phyloP scores from a whole-genome alignment of 2,888 invertebrate genomes.

The Dione vanillae region DNA sequence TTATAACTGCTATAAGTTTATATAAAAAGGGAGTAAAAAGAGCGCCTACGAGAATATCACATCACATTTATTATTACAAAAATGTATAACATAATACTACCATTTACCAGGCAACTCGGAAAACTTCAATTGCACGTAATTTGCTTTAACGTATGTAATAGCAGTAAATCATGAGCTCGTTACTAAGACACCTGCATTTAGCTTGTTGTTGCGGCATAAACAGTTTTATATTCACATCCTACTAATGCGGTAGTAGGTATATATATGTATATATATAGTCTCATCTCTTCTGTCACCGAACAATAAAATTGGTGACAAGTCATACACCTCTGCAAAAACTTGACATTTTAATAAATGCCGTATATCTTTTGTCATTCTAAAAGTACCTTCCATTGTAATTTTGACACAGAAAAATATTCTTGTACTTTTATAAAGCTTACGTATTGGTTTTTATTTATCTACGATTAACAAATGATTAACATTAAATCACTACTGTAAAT shows the following conservation, averaged over 20 bases:
- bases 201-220: slow-evolving; percentile 36
- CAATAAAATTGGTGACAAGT: slow-evolving; percentile 45
- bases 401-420: slow-evolving; percentile 69
- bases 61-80: slow-evolving; percentile 9
- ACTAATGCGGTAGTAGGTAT: slow-evolving; percentile 30
- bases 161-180: slow-evolving; percentile 59
- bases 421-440: slow-evolving; percentile 67
- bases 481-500: slow-evolving; percentile 25
- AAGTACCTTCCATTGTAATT: slow-evolving; percentile 64
- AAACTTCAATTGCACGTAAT: slow-evolving; percentile 64
- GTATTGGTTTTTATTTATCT: slow-evolving; percentile 52
- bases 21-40: neutral
- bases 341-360: slow-evolving; percentile 73
- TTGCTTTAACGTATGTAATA: slow-evolving; percentile 60
- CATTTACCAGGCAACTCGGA: slow-evolving; percentile 52
- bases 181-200: slow-evolving; percentile 49
- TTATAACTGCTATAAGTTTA: neutral
- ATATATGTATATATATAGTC: too few relatives aligned
- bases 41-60: neutral
- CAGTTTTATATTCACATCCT: slow-evolving; percentile 34
- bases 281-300: slow-evolving; percentile 41
- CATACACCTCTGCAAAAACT: slow-evolving; percentile 56
- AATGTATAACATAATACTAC: slow-evolving; percentile 28
- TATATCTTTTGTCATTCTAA: slow-evolving; percentile 64
- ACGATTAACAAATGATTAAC: slow-evolving; percentile 23